phyloP scores from a whole-genome alignment of 1,140 invertebrate species.

The Onthophagus taurus region DNA sequence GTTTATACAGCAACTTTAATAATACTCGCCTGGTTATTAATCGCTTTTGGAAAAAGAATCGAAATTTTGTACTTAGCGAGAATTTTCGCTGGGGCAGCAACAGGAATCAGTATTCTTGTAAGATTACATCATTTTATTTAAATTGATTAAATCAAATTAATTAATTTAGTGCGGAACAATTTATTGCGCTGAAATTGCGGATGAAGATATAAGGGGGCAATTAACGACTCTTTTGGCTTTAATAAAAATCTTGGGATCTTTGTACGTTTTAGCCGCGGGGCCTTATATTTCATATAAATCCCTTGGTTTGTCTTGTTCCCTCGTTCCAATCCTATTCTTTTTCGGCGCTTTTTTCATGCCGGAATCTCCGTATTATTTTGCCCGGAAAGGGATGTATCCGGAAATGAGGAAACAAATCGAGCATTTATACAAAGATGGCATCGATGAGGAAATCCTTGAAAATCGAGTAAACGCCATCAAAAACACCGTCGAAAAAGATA shows the following conservation, averaged over 20 bases:
- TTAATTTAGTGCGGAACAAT: conserved; percentile 1
- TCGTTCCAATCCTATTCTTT: conserved; percentile 44
- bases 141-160: not conserved
- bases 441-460: conserved; percentile 9
- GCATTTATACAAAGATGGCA: not conserved
- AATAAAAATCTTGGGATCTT: conserved; percentile 49
- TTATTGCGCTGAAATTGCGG: conserved; percentile 43
- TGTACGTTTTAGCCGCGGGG: conserved; percentile 46
- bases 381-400: conserved; percentile 28
- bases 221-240: conserved; percentile 47
- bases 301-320: conserved; percentile 33
- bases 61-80: conserved; percentile 40
- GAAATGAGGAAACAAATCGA: not conserved
- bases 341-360: conserved; percentile 46
- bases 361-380: conserved; percentile 50
- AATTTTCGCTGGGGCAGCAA: conserved; percentile 44
- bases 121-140: not conserved
- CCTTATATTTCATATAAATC: conserved; percentile 36
- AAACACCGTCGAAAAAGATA: conserved; percentile 10
- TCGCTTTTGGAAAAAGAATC: conserved; percentile 32
- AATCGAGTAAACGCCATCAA: conserved; percentile 15
- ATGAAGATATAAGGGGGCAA: conserved; percentile 47
- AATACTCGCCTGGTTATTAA: conserved; percentile 41
- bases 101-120: conserved; percentile 42
- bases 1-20: conserved; percentile 35